Evolutionary conservation across 2,888 invertebrate genomes (phyloP), one percentile per base, ranked within the genome.

Genomic region (Pandemis heparana): DNA sequence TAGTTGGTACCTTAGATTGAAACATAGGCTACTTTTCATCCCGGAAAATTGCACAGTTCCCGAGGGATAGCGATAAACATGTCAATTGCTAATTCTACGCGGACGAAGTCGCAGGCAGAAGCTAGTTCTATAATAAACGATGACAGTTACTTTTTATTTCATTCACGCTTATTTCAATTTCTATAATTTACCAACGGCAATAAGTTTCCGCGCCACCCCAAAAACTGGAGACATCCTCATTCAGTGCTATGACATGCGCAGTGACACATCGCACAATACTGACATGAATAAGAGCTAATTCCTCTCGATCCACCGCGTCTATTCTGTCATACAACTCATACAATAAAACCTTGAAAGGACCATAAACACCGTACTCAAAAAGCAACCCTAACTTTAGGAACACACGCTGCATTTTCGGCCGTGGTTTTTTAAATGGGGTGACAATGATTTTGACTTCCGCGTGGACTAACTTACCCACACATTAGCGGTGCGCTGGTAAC

Each of bases 281-380:
- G 86, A 86, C 87, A 88, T 92, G 89, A 94, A 92, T 92, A 90
- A 85, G 83, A 85, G 84, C 92, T 94, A 93, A 94, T 94, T 94
- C 87, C 92, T 90, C 91, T 91, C 92, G 92, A 89, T 89, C 81
- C 88, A 86, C 85, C 89, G 89, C 90, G 84, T 88, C 88, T 82
- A 87, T 89, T 87, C 87, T 83, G 83, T 81, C 78, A 80, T 80
- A 76, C 75, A 76, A 77, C 66, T 65, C 70, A 66, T 32, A 75
- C 77, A 74, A 72, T 76, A 71, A 66, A 66, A 39, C 62, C 65
- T 64, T 73, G 56, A 62, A 68, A 59, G 23, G 46, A 48, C 39
- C 23, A 46, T 38, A 3, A 4, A 18, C 41, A 38, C 0, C 18
- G 2, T 23, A 46, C 43, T 38, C 12, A 9, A 73, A 64, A 60